Evolutionary conservation across 2,113 vertebrate genomes (phyloP).

Genomic region (Pterocles orientalis): DNA sequence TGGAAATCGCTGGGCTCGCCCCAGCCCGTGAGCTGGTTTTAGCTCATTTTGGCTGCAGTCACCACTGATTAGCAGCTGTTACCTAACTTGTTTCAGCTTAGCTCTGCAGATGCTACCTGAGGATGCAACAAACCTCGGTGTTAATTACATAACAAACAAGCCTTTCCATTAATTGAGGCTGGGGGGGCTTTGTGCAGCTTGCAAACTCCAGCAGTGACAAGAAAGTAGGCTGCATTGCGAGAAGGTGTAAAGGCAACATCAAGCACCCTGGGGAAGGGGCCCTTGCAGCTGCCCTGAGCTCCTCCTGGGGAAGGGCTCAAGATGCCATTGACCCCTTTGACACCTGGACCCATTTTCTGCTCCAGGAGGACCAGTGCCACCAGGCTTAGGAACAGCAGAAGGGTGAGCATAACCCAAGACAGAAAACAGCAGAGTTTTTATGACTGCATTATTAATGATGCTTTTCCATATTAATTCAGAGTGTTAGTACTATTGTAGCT

Average conservation of each 20-base stretch:
- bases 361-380: background rate
- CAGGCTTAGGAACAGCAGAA: background rate
- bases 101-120: too few species aligned
- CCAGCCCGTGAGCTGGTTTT: background rate
- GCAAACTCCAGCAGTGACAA: too few species aligned
- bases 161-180: too few species aligned
- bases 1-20: background rate
- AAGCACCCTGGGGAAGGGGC: background rate
- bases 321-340: background rate
- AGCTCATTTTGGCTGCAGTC: background rate
- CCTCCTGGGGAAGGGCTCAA: background rate
- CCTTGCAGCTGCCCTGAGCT: background rate
- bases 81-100: background rate
- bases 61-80: accelerated
- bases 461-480: background rate
- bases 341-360: background rate
- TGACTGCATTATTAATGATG: background rate
- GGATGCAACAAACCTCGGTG: background rate
- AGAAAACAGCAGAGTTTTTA: background rate
- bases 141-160: background rate
- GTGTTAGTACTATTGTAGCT: background rate
- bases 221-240: background rate
- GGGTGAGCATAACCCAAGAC: background rate
- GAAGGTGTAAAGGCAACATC: background rate
- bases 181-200: background rate